Percentiles rank a stretch among this genome's conserved stretches.
phyloP scores from a whole-genome alignment of 1,140 invertebrate species.

The Bombus breviceps region DNA sequence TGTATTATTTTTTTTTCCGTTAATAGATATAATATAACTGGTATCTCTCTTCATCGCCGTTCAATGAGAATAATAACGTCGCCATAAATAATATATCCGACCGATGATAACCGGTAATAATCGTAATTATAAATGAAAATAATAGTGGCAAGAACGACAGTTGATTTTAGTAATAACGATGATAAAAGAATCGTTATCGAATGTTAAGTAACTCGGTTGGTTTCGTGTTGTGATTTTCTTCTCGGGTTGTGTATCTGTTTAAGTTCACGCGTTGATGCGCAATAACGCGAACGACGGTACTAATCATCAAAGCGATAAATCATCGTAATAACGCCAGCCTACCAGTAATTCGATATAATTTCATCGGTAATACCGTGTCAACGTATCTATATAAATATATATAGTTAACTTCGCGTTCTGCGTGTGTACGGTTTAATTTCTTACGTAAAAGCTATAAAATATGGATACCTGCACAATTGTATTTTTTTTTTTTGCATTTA shows the following conservation, averaged over 20 bases:
- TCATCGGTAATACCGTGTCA: constrained; percentile 70
- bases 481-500: constrained; percentile 35
- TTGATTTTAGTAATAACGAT: constrained; percentile 25
- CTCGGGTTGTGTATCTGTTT: background rate
- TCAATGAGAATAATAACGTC: constrained; percentile 3
- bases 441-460: constrained; percentile 79
- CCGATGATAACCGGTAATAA: constrained; percentile 23
- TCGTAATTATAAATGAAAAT: background rate
- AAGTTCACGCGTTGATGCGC: background rate
- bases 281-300: background rate
- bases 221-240: background rate
- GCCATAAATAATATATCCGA: background rate
- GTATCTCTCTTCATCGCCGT: constrained; percentile 15
- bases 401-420: constrained; percentile 79
- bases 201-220: background rate
- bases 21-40: constrained; percentile 60
- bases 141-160: background rate
- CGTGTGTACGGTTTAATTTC: constrained; percentile 53
- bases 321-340: constrained; percentile 29
- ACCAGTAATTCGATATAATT: constrained; percentile 68
- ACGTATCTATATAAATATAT: constrained; percentile 82
- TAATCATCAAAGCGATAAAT: constrained; percentile 29
- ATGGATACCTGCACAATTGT: constrained; percentile 68
- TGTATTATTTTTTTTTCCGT: constrained; percentile 49
- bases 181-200: constrained; percentile 13